Base-by-base conservation (phyloP, 2,888 invertebrate genomes). In the Congeria kusceri region DNA sequence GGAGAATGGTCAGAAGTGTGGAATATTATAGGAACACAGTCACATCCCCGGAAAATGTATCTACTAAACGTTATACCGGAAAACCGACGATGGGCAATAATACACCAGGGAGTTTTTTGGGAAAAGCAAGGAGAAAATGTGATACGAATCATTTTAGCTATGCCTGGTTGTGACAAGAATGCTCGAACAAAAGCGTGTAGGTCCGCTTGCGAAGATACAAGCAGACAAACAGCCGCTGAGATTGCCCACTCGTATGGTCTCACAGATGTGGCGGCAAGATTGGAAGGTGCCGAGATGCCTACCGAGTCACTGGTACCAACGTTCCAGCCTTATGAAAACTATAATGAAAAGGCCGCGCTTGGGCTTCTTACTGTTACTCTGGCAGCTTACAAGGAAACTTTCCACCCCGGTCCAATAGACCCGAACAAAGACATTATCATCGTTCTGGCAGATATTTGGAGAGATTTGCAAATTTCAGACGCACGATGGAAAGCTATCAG, bases 41-140 rank as follows among this genome's bases (percentile, higher is more conserved):
- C 66, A 7, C 44, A 61, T 13, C 86, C 77, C 20, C 28, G 28
- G n/a, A 80, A 78, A 32, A 53, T 65, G 7, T 79, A 67, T 23
- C 53, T 84, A 3, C 63, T 84, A 11, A 86, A 86, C 62, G 59
- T 72, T 13, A 80, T 83, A 27, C 86, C 86, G 25, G 86, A 84
- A 63, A 77, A 80, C 47, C 70, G 84, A 39, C 70, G 83, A 18
- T 86, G 86, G 86, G 80, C 83, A n/a, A 47, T 84, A 1, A 18
- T 86, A 18, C 84, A 84, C 44, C 86, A 86, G 46, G 79, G 80
- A 4, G 80, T 86, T 0, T 86, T 69, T 57, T 82, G 77, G 78
- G 71, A 77, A 20, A 44, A 80, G 25, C 71, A 77, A 20, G 46
- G 80, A 28, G 18, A 44, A 18, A 25, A 59, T 1, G 71, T 77